Base-by-base conservation (phyloP, 2,888 invertebrate species). In the Leptinotarsa rubiginosa region DNA sequence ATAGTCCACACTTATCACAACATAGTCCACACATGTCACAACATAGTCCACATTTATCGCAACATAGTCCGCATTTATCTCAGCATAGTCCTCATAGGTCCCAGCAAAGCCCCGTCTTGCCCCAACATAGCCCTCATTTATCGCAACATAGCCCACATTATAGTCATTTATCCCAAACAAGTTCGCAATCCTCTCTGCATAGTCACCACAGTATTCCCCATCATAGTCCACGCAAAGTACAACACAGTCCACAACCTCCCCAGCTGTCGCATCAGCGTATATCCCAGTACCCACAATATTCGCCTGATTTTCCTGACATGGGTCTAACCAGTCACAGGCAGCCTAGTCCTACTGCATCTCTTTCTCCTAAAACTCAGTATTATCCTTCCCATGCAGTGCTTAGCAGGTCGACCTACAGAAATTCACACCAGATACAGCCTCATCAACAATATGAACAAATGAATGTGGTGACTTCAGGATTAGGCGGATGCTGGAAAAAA, bases 401-500 rank as follows among this genome's bases (percentile, higher is more conserved):
- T 49, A 80, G 75, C 15, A 77, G 75, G 70, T 65, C 70, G 47
- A 79, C 52, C 69, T 79, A 76, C 31, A 76, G 79, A 75, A 87
- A 86, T 78, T 85, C 86, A 0, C 85, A 86, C 73, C 87, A 86
- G 74, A 83, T 87, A 65, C 86, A 87, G 77, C 86, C 87, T 0
- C 88, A 87, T 82, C 87, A 87, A 75, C 88, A 87, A 73, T 88
- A 87, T 78, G 88, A 87, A 79, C 86, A 86, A 71, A 84, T 80
- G 74, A 81, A 79, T 69, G 83, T 84, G 65, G 83, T 84, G 80
- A 80, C 81, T 15, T 79, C 84, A 15, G 88, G 88, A 4, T 82
- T 88, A 62, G 88, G 88, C 2, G 88, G 88, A 5, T 86, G 85
- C 79, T 88, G 88, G 88, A 87, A 87, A 75, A 82, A 83, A 72